Evolutionary conservation across 35 echinoderm and acorn worm species (phyloP).

Genomic region (Chiridota heheva): DNA sequence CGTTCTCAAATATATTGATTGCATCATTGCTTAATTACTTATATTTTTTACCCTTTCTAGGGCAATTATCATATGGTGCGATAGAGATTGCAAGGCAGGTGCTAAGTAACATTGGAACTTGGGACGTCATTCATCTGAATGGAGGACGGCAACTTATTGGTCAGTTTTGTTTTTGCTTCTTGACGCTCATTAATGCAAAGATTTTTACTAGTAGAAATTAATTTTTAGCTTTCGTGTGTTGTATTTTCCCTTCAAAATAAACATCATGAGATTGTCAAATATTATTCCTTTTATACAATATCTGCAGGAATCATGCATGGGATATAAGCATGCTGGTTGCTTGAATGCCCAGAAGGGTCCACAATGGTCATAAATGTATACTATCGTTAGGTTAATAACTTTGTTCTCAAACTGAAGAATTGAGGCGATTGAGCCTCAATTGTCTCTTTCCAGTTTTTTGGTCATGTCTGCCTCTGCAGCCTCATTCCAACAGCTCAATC

Average conservation of each 20-base stretch:
- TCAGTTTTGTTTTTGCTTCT: conserved; percentile 21
- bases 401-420: no score
- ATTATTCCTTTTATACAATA: no score
- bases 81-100: conserved; percentile 83
- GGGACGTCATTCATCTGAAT: conserved; percentile 88
- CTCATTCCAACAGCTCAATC: no score
- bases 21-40: not conserved
- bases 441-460: no score
- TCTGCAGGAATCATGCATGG: no score
- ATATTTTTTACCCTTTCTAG: not conserved
- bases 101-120: conserved; percentile 77
- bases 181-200: not conserved
- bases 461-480: no score
- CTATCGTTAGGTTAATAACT: no score
- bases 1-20: not conserved
- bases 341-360: no score
- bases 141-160: conserved; percentile 90
- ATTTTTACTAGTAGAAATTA: not conserved
- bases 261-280: not conserved
- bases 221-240: not conserved
- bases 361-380: no score
- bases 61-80: conserved; percentile 63
- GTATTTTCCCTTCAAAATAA: not conserved
- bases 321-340: no score
- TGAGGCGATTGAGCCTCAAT: no score